Evolutionary conservation across 2,888 invertebrate species (phyloP).

Genomic region (Sarcophaga variegata): DNA sequence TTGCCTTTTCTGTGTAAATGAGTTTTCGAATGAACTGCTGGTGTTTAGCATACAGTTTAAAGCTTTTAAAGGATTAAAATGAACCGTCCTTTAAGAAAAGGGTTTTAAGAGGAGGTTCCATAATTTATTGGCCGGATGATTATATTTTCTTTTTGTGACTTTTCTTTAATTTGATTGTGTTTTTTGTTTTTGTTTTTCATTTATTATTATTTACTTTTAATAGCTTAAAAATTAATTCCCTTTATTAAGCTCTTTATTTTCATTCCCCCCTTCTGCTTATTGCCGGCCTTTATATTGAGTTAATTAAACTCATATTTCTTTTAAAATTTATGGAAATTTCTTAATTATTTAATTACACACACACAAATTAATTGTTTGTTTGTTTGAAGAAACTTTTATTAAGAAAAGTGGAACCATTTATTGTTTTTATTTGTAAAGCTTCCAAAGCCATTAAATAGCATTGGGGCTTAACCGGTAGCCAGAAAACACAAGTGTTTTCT

Average conservation of each 20-base stretch:
- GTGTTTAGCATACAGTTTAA: neutral
- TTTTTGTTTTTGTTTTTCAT: neutral
- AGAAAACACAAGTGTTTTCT: neutral
- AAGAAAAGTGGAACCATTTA: neutral
- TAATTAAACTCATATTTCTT: no score
- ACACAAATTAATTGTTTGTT: no score
- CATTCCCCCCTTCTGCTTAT: no score
- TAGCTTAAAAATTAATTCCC: no score
- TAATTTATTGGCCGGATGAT: neutral
- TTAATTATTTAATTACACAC: no score
- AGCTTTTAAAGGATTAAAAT: neutral
- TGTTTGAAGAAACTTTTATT: conserved; percentile 1
- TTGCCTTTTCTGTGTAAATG: conserved; percentile 14
- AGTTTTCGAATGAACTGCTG: conserved; percentile 19
- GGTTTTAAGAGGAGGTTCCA: neutral
- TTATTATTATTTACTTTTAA: no score
- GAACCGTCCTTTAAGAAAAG: neutral
- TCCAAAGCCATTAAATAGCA: neutral
- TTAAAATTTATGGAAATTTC: no score
- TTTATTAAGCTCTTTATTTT: no score
- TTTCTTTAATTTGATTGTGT: no score
- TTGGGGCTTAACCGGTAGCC: conserved; percentile 28
- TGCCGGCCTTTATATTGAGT: no score
- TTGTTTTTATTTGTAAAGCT: neutral
- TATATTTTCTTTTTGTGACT: neutral